Evolutionary conservation across 2,888 invertebrate species (phyloP), one percentile per base, ranked within the genome.

Genomic region (Philhelius pedissequus): DNA sequence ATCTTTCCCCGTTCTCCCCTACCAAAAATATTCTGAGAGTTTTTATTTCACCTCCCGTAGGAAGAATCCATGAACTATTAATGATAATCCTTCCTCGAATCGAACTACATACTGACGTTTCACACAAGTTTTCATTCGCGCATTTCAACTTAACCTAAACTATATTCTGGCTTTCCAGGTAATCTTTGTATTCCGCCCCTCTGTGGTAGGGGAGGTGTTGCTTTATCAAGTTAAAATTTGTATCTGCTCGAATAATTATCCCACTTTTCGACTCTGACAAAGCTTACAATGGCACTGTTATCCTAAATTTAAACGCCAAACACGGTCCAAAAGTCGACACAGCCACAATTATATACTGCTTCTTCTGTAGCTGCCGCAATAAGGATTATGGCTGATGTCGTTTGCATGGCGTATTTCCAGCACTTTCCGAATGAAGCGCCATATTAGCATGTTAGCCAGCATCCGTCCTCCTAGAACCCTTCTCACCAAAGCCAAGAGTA

Each of bases 321-420:
- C 74, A 66, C 66, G 35, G 38, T 68, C 58, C 60, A 32, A 64
- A 62, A 64, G 15, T 48, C 64, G 43, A 56, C 60, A 76, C 30
- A 18, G 30, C n/a, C n/a, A n/a, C n/a, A n/a, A n/a, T n/a, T 30
- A 45, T 56, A 56, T 13, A 56, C 45, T 45, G 18, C 32, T 71
- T 22, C 48, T 64, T 20, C 38, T 56, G 38, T 22, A 54, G 38
- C 54, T 35, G 30, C 40, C 64, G 70, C 70, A 69, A 79, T 79
- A 66, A 79, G 79, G 83, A 83, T 74, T 83, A 83, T 70, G 70
- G 45, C 20, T 45, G 64, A 64, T 70, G 66, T 66, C 52, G 64
- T 58, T 76, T 64, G 74, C 52, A 74, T 74, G 73, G 82, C 78
- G 78, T 20, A 27, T 15, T 78, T 75, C 83, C 82, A 78, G 73